Evolutionary conservation across 1,140 invertebrate species (phyloP), one percentile per base, ranked within the genome.

Genomic region (Mesaphorura yosii): DNA sequence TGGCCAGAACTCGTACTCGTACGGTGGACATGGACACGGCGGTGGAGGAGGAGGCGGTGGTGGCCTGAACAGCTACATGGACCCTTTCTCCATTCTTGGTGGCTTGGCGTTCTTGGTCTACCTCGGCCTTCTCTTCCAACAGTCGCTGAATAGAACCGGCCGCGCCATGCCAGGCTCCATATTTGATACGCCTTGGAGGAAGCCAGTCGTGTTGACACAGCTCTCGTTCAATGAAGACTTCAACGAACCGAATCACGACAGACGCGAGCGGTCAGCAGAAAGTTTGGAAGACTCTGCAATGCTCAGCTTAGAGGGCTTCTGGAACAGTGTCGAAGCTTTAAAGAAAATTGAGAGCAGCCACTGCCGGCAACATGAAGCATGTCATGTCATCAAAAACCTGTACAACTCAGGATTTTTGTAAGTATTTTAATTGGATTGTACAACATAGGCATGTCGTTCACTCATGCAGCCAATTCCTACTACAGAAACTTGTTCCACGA

Each of bases 41-140:
- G 48, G 45, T 50, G 44, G 49, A 4, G 27, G 49, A 4, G 27
- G 59, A 19, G 25, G 39, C n/a, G 29, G 34, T 17, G 38, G 28
- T 4, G 26, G 22, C 0, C 39, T 48, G 5, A 42, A 37, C 22
- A 54, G 56, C 1, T 48, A 53, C 14, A 29, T 58, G 22, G 59
- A 62, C 34, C 59, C 59, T 15, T 62, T 62, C 41, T 58, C 59
- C 12, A 58, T 62, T 46, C 37, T 58, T 3, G 59, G 59, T 15
- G 49, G 55, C 15, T 25, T 61, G 12, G 55, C 59, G 10, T 61
- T 61, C 29, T 45, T 61, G 6, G 54, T 51, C 29, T 57, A 53
- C 29, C 41, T 60, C 20, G 58, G 58, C 1, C 48, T 60, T 17
- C 42, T 60, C 19, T 45, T 60, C 17, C 58, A 59, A 40, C 49